Conservation (phyloP, 1,140 invertebrate genomes). For the Brachionus manjavacas region DNA sequence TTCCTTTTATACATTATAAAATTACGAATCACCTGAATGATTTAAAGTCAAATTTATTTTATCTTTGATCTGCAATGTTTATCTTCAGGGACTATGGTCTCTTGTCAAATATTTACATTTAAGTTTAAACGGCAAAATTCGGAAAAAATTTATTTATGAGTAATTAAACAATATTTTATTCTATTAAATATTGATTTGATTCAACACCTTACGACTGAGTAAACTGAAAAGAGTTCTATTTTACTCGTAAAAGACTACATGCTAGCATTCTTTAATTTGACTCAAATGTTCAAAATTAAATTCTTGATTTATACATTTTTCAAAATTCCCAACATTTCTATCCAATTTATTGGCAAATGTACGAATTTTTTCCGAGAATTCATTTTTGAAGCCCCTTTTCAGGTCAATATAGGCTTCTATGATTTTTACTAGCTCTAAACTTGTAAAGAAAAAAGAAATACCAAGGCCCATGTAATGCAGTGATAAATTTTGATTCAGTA, state of each 20-base stretch:
- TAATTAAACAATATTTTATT: conserved; percentile 17
- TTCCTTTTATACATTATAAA: conserved; percentile 3
- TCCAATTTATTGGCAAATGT: too few species aligned
- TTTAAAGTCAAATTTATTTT: neutral
- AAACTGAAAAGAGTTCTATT: neutral
- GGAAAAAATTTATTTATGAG: neutral
- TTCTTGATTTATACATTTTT: neutral
- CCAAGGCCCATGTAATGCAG: neutral
- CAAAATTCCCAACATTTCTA: neutral
- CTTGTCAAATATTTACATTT: neutral
- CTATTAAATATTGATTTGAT: neutral
- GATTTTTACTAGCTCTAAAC: neutral
- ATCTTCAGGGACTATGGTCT: neutral
- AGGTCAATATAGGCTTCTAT: neutral
- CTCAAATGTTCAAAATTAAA: neutral
- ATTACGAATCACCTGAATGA: neutral
- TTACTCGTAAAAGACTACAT: neutral
- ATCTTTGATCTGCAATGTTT: neutral
- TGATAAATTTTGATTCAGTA: neutral
- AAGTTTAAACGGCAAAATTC: neutral
- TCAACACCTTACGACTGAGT: neutral
- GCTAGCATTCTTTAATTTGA: neutral
- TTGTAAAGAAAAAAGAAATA: neutral
- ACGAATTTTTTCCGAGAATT: too few species aligned
- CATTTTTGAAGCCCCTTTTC: too few species aligned